phyloP scores from a whole-genome alignment of 2,113 vertebrate species.

The Osmerus eperlanus region DNA sequence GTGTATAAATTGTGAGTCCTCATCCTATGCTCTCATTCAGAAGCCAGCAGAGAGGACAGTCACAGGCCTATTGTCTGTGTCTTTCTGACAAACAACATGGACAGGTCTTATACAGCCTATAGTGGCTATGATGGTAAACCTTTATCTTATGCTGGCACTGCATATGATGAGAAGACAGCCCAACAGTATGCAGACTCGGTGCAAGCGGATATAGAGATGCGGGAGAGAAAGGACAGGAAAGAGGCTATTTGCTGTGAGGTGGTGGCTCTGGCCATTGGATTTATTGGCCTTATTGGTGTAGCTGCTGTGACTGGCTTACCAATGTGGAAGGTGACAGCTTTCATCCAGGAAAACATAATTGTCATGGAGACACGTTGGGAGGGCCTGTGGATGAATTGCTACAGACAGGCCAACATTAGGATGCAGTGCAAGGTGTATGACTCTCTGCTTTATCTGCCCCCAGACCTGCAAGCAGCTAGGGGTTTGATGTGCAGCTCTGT shows the following conservation, averaged over 20 bases:
- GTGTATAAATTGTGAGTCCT: conserved; percentile 55
- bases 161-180: conserved; percentile 55
- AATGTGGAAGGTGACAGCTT: conserved; percentile 92
- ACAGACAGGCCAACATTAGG: conserved; percentile 78
- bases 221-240: conserved; percentile 56
- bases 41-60: conserved; percentile 4
- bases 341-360: conserved; percentile 80
- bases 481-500: conserved; percentile 83
- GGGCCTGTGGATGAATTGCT: conserved; percentile 94
- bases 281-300: conserved; percentile 80
- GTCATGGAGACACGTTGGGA: conserved; percentile 85
- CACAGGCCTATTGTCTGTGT: conserved; percentile 10
- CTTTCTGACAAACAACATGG: conserved; percentile 41
- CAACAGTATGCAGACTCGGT: conserved; percentile 47
- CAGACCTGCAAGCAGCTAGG: conserved; percentile 77
- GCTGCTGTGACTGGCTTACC: conserved; percentile 84
- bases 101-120: conserved; percentile 60
- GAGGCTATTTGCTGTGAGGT: conserved; percentile 73
- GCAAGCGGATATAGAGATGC: conserved; percentile 55
- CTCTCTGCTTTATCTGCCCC: conserved; percentile 81
- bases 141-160: conserved; percentile 43
- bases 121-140: conserved; percentile 61
- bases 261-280: conserved; percentile 77
- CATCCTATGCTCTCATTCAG: conserved; percentile 39
- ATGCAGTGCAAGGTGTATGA: conserved; percentile 88